Conservation (phyloP, 1,140 invertebrate genomes). For the Lineus longissimus region DNA sequence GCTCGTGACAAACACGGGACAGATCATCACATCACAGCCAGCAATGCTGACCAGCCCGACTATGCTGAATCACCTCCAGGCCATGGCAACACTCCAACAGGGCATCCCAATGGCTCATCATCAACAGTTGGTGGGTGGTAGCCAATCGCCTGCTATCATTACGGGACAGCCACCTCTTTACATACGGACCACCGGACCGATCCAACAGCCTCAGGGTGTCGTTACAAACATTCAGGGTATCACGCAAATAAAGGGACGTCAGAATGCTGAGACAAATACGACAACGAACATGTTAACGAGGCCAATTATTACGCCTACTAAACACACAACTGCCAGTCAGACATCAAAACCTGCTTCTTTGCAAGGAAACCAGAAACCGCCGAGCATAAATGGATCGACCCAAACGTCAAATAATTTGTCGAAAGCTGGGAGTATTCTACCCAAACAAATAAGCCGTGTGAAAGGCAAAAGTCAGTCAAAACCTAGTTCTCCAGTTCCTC, state of each 20-base stretch:
- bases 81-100: conserved; percentile 35
- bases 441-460: conserved; percentile 2
- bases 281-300: conserved; percentile 53
- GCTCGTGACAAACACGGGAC: conserved; percentile 37
- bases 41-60: conserved; percentile 42
- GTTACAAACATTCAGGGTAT: conserved; percentile 22
- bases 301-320: conserved; percentile 55
- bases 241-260: conserved; percentile 8
- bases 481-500: conserved; percentile 48
- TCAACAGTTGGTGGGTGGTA: conserved; percentile 26
- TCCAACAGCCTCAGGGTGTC: conserved; percentile 27
- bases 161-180: conserved; percentile 38
- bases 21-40: conserved; percentile 42
- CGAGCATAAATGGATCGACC: no score
- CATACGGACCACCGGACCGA: conserved; percentile 32
- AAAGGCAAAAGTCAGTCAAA: conserved; percentile 23
- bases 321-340: no score
- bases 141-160: conserved; percentile 38
- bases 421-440: no score
- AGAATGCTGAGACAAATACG: conserved; percentile 45
- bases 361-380: no score
- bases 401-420: no score
- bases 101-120: conserved; percentile 33
- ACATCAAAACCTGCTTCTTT: no score
- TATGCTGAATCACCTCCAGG: conserved; percentile 32